These are phyloP conservation scores for Spheniscus humboldti DNA, from an alignment of 2,797 vertebrate genomes.

Conservation along the genomic window DNA sequence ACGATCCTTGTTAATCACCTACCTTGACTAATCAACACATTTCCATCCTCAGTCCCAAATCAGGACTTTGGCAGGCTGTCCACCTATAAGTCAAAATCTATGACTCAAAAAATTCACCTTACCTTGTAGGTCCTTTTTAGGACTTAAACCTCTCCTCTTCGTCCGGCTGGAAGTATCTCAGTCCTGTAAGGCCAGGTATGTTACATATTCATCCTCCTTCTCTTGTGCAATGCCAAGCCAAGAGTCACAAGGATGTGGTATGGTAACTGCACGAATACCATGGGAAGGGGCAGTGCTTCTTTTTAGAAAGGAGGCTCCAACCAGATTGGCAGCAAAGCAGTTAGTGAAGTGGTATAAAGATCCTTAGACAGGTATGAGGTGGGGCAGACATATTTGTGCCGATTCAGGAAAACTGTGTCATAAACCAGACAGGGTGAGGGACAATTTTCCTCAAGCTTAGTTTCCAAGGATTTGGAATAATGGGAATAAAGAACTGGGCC, in stretches of 20 bases:
- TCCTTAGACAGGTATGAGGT: not conserved
- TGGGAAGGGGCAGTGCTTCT: not conserved
- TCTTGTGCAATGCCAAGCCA: not conserved
- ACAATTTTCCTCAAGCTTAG: not conserved
- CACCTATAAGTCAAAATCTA: not conserved
- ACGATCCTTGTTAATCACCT: not conserved
- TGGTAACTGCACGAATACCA: rapidly evolving
- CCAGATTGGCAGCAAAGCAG: not conserved
- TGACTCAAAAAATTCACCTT: not conserved
- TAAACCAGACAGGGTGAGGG: not conserved
- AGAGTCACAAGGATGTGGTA: not conserved
- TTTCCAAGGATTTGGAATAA: not conserved
- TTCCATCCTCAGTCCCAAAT: not conserved
- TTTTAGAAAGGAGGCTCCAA: not conserved
- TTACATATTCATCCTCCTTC: not conserved
- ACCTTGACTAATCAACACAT: not conserved
- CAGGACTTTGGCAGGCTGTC: not conserved
- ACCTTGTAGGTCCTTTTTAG: not conserved
- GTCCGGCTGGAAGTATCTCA: not conserved
- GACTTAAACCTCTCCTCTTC: not conserved
- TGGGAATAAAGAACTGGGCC: not conserved
- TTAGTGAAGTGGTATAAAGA: not conserved
- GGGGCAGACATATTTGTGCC: not conserved
- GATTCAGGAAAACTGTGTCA: not conserved
- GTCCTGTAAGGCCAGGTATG: not conserved